Conservation (phyloP, 2,797 vertebrate genomes). For the Lagorchestes hirsutus region DNA sequence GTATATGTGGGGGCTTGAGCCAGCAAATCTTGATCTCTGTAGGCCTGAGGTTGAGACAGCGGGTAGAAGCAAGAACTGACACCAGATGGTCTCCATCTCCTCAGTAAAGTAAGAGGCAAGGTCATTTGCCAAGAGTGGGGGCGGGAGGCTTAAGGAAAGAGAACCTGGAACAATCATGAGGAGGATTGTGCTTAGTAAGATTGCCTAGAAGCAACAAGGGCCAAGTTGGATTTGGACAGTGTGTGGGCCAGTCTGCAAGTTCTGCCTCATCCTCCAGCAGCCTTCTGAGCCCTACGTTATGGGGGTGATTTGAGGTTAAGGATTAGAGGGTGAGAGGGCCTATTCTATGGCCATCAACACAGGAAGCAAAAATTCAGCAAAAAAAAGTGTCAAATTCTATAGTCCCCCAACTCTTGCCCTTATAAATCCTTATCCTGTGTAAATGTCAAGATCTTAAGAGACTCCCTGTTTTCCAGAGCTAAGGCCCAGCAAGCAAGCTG, state of each 20-base stretch:
- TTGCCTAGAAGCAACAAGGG: background rate
- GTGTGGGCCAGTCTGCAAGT: background rate
- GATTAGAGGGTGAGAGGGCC: background rate
- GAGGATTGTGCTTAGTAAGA: constrained; percentile 24
- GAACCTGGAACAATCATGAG: constrained; percentile 19
- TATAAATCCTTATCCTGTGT: background rate
- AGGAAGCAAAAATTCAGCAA: background rate
- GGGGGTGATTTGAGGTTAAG: constrained; percentile 7
- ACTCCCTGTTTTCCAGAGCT: background rate
- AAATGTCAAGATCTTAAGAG: background rate
- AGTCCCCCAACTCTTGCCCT: background rate
- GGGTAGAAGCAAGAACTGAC: constrained; percentile 17
- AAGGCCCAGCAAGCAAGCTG: background rate
- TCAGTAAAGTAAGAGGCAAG: constrained; percentile 28
- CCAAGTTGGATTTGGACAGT: constrained; percentile 4
- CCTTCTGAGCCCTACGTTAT: background rate
- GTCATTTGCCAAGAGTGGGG: constrained; percentile 18
- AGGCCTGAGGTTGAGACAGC: constrained; percentile 10
- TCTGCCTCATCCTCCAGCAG: background rate
- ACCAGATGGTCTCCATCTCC: constrained; percentile 29
- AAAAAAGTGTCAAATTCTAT: background rate
- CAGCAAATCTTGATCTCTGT: background rate
- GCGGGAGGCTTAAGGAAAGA: constrained; percentile 7
- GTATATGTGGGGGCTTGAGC: background rate
- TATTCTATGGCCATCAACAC: background rate